Evolutionary conservation across 30 jellyfish, hydroid and myxozoan genomes (phyloP), one percentile per base, ranked within the genome.

Genomic region (Phacellophora camtschatica): DNA sequence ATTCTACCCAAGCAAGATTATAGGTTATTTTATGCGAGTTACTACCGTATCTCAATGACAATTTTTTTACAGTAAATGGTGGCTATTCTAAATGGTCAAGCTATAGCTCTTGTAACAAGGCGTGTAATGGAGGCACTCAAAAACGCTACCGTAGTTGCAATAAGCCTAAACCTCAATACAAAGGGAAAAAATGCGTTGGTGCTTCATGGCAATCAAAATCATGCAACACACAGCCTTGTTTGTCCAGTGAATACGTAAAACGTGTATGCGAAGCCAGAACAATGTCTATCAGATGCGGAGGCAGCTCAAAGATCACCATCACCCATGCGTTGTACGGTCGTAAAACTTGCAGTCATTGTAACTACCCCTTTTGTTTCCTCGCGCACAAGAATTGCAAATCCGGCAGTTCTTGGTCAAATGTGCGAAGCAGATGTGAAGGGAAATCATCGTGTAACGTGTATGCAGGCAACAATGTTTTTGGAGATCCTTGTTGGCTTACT

Each of bases 1-100:
- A n/a, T n/a, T n/a, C n/a, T n/a, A n/a, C n/a, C n/a, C n/a, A n/a
- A n/a, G n/a, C n/a, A n/a, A n/a, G n/a, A n/a, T n/a, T n/a, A n/a
- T n/a, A n/a, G n/a, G n/a, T n/a, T n/a, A n/a, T n/a, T n/a, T n/a
- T n/a, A n/a, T n/a, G n/a, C n/a, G n/a, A n/a, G n/a, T n/a, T n/a
- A n/a, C n/a, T n/a, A n/a, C n/a, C n/a, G n/a, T n/a, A n/a, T n/a
- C n/a, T n/a, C n/a, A n/a, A n/a, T n/a, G n/a, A n/a, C n/a, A n/a
- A n/a, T n/a, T n/a, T n/a, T 74, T 36, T 80, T 80, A 20, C 71
- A 82, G 94, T 82, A 13, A 82, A 69, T 37, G 94, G 94, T 13
- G 94, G 94, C 5, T 82, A 68, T 53, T 82, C 94, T 16, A 7
- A 56, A 0, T 82, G 94, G 94, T 70, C 81, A 13, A 20, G 79